Evolutionary conservation across 2,113 vertebrate species (phyloP).

Genomic region (Nannospalax galili): DNA sequence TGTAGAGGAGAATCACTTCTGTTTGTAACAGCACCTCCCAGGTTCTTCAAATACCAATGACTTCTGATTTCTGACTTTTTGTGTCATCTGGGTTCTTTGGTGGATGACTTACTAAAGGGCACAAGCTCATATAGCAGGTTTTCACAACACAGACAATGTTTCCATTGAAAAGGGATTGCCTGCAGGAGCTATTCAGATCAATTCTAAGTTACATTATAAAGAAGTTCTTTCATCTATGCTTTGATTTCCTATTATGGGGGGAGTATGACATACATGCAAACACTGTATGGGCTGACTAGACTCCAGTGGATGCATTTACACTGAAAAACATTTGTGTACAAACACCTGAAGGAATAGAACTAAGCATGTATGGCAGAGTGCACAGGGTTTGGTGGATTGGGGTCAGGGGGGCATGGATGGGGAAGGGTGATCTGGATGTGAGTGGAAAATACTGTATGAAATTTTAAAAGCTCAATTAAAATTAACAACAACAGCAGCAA

Average conservation of each 20-base stretch:
- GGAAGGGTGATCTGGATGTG: too few relatives aligned
- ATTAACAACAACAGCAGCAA: too few relatives aligned
- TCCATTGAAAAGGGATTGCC: neutral
- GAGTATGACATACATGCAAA: too few relatives aligned
- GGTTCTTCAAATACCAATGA: neutral
- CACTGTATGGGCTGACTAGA: too few relatives aligned
- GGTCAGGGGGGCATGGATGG: too few relatives aligned
- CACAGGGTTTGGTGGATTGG: too few relatives aligned
- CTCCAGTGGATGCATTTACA: too few relatives aligned
- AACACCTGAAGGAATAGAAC: too few relatives aligned
- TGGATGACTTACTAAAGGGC: neutral
- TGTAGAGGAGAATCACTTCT: neutral
- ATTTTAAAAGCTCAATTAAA: too few relatives aligned
- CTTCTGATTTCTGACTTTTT: accelerated
- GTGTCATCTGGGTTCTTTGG: accelerated
- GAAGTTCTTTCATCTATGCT: neutral
- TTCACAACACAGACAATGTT: neutral
- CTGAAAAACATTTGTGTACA: too few relatives aligned
- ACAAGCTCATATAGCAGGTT: neutral
- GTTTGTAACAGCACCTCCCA: neutral
- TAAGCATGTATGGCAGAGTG: too few relatives aligned
- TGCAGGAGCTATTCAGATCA: neutral
- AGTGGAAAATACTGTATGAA: too few relatives aligned
- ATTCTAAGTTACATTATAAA: neutral
- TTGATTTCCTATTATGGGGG: neutral